Base-by-base conservation (phyloP, 1,140 invertebrate species). In the Galendromus occidentalis region DNA sequence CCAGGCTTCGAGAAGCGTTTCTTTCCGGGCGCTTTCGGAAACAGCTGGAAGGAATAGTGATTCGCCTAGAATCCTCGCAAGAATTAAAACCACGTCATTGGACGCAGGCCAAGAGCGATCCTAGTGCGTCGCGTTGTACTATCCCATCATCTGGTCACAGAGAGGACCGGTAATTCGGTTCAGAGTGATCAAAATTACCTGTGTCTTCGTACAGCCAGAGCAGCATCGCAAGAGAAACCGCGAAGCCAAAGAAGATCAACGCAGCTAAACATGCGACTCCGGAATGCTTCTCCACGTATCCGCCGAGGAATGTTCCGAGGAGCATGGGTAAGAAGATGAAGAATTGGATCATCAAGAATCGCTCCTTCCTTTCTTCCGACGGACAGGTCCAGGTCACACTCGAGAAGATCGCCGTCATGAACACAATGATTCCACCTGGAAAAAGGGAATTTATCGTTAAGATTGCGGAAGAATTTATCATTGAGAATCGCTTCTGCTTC, bases 341-440 rank as follows among this genome's bases (percentile, higher is more conserved):
- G 51, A 59, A 59, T 22, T 59, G 51, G 2, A 59, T 59, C 51
- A 59, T 59, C 17, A 59, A 22, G 51, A 59, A 59, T 5, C 51
- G 51, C 14, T 22, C 14, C 9, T 59, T 59, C 25, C 51, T 17
- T 2, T 12, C 14, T 17, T 59, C 51, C 51, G 51, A 17, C 2
- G 51, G 51, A 25, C 51, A 59, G 1, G 22, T 29, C 9, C n/a
- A 4, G 25, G 51, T 59, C n/a, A 59, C 33, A 22, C 25, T 59
- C 25, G 51, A 20, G 9, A 29, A 59, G 2, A 59, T 33, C 14
- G 51, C 14, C 2, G 1, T 59, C 51, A 59, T 59, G 51, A 59
- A 59, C 2, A 59, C 51, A 9, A 59, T 2, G 14, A 59, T 25
- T 14, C 51, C 51, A 22, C 51, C 51, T 59, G 51, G 12, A 6